Evolutionary conservation across 2,797 vertebrate species (phyloP).

Genomic region (Bryconaethiops microstoma): DNA sequence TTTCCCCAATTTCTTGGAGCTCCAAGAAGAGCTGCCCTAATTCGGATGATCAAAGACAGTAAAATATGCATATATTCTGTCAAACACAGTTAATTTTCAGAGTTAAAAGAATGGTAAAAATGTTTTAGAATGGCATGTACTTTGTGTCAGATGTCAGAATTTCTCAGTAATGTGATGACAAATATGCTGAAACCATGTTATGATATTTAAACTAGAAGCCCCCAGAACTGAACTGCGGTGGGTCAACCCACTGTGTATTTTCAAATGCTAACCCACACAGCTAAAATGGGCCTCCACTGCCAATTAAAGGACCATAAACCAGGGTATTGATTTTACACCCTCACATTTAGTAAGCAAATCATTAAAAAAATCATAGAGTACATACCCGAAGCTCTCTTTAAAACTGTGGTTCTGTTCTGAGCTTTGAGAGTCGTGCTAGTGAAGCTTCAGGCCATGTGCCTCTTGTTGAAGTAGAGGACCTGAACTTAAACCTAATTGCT

Average conservation of each 20-base stretch:
- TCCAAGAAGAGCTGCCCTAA: constrained; percentile 61
- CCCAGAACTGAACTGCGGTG: background rate
- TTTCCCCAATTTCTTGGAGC: constrained; percentile 26
- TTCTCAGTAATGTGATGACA: background rate
- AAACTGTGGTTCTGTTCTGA: background rate
- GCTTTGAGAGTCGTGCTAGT: constrained; percentile 1
- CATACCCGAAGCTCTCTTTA: constrained; percentile 1
- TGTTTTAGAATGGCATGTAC: background rate
- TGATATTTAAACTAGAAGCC: background rate
- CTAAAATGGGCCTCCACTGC: background rate
- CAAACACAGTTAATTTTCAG: constrained; percentile 43
- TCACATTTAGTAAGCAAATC: too few species aligned
- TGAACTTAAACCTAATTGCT: constrained; percentile 40
- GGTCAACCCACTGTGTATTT: background rate
- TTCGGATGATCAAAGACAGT: constrained; percentile 69
- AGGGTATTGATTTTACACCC: background rate
- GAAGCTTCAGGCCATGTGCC: constrained; percentile 23
- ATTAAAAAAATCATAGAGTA: background rate
- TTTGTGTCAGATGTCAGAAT: background rate
- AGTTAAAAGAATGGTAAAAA: constrained; percentile 25
- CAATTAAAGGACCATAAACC: background rate
- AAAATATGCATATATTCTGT: constrained; percentile 57
- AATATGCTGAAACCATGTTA: background rate
- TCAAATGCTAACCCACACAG: background rate
- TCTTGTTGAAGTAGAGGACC: constrained; percentile 39